Conservation (phyloP, 1,140 invertebrate species). For the Euglossa dilemma region DNA sequence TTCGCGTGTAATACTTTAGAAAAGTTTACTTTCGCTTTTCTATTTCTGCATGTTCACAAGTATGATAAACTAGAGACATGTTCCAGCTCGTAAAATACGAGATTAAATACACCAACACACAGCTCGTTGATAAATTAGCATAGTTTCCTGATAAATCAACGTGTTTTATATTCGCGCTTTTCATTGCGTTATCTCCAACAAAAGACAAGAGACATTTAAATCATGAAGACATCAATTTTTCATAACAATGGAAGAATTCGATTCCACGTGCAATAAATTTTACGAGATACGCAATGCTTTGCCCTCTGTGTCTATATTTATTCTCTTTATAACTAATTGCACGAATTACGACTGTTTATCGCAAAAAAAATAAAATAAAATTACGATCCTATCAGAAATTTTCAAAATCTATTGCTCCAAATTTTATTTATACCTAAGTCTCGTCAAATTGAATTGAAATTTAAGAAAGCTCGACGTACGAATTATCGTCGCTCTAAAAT, state of each 20-base stretch:
- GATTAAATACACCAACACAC: too few species aligned
- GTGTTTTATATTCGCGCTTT: not conserved
- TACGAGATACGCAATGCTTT: not conserved
- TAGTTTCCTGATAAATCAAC: not conserved
- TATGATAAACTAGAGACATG: not conserved
- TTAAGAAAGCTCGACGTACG: too few species aligned
- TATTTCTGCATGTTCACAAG: not conserved
- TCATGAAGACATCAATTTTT: not conserved
- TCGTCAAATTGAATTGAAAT: too few species aligned
- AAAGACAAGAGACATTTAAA: not conserved
- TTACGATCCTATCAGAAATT: too few species aligned
- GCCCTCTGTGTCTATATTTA: too few species aligned
- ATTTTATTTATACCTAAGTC: too few species aligned
- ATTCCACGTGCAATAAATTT: not conserved
- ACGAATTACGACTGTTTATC: too few species aligned
- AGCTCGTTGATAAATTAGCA: not conserved
- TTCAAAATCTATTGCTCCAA: too few species aligned
- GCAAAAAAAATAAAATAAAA: too few species aligned
- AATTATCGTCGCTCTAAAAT: too few species aligned
- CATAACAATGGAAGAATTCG: not conserved
- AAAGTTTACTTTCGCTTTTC: not conserved
- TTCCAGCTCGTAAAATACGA: not conserved
- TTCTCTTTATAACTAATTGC: too few species aligned
- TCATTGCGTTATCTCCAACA: not conserved
- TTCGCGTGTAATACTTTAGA: too few species aligned